Evolutionary conservation across 2,888 invertebrate species (phyloP).

Genomic region (Amphipoea lucens): DNA sequence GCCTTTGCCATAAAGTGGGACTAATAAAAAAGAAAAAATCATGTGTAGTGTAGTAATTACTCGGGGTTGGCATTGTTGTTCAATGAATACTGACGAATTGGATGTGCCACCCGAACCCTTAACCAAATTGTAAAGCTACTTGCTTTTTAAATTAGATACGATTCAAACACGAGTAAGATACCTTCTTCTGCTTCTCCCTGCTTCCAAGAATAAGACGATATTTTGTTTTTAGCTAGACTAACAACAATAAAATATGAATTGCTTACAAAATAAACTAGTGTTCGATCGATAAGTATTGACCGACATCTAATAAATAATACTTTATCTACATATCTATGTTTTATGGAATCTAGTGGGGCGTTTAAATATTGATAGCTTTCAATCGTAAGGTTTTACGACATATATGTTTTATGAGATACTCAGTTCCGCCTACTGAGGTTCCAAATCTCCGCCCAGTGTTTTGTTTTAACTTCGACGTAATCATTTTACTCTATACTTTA

Average conservation of each 20-base stretch:
- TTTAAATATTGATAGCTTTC: constrained; percentile 70
- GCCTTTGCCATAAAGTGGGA: too few species aligned
- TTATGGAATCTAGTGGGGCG: constrained; percentile 65
- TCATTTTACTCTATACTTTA: background rate
- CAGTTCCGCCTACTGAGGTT: constrained; percentile 49
- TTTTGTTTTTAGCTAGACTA: constrained; percentile 50
- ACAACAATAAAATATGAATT: constrained; percentile 60
- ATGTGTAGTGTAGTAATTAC: background rate
- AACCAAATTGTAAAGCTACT: background rate
- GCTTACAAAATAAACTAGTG: constrained; percentile 58
- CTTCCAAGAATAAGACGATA: constrained; percentile 27
- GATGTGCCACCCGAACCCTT: background rate
- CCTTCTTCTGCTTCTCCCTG: constrained; percentile 19
- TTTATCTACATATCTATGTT: constrained; percentile 61
- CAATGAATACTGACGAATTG: background rate
- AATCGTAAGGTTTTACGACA: constrained; percentile 72
- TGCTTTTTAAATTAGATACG: background rate
- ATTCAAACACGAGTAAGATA: constrained; percentile 13
- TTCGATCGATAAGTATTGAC: constrained; percentile 59
- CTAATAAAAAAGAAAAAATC: background rate
- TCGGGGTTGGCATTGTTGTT: background rate
- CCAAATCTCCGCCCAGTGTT: constrained; percentile 48
- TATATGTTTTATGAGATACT: constrained; percentile 58
- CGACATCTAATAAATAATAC: constrained; percentile 65
- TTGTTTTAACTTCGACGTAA: background rate